A percentile compares a stretch with the other conserved stretches of the same genome.
phyloP scores from a whole-genome alignment of 2,113 vertebrate genomes.

The Scytalopus superciliaris region DNA sequence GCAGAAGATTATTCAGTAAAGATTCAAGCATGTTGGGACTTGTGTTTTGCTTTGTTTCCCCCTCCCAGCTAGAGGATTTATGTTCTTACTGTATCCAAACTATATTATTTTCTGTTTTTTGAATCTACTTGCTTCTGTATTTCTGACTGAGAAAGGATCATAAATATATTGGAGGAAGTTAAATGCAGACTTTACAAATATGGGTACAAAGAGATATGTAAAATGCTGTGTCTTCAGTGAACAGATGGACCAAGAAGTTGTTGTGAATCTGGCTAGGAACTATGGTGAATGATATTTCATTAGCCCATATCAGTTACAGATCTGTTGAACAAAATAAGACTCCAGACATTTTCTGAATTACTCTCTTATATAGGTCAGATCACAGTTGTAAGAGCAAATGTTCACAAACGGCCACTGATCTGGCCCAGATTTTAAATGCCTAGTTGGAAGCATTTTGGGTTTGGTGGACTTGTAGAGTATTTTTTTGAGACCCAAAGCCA shows the following conservation, averaged over 20 bases:
- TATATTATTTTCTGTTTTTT: not conserved
- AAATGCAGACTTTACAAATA: slow-evolving; percentile 55
- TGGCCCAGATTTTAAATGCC: slow-evolving; percentile 46
- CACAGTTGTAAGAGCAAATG: slow-evolving; percentile 64
- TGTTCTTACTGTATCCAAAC: not conserved
- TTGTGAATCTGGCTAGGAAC: slow-evolving; percentile 65
- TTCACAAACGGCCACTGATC: slow-evolving; percentile 39
- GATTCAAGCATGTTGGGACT: not conserved
- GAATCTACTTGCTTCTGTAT: not conserved
- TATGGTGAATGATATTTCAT: slow-evolving; percentile 65
- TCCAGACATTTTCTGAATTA: slow-evolving; percentile 65
- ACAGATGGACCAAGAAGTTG: slow-evolving; percentile 68
- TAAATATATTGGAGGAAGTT: slow-evolving; percentile 45
- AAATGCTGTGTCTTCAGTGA: slow-evolving; percentile 61
- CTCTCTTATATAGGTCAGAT: slow-evolving; percentile 60
- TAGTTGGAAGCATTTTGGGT: slow-evolving; percentile 12
- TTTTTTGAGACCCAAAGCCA: not conserved
- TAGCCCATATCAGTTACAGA: slow-evolving; percentile 63
- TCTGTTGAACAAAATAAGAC: slow-evolving; percentile 61
- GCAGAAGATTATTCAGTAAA: not conserved
- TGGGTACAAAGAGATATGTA: slow-evolving; percentile 60
- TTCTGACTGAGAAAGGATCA: slow-evolving; percentile 1
- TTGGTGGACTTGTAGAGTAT: not conserved
- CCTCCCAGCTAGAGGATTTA: not conserved
- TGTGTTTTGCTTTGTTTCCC: not conserved